Evolutionary conservation across 1,140 invertebrate genomes (phyloP).

Genomic region (Drosophila nasuta): DNA sequence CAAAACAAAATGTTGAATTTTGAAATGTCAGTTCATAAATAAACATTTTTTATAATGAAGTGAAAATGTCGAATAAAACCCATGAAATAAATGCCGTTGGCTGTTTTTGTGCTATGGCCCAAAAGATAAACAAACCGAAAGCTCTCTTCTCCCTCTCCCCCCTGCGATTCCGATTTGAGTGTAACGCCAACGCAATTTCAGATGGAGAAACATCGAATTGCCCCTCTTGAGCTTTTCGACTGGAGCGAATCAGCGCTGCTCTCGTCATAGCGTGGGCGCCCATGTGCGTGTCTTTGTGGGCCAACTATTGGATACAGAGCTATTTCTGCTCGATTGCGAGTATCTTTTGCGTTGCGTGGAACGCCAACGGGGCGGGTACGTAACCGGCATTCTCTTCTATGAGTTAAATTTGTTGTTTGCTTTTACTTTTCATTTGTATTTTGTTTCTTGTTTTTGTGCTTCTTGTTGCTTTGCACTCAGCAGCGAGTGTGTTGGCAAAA

Average conservation of each 20-base stretch:
- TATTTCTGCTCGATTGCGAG: neutral
- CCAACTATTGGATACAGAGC: conserved; percentile 37
- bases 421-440: neutral
- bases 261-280: conserved; percentile 36
- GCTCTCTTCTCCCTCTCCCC: neutral
- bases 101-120: neutral
- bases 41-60: conserved; percentile 5
- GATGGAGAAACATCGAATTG: conserved; percentile 30
- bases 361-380: conserved; percentile 28
- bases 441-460: neutral
- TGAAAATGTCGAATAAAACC: neutral
- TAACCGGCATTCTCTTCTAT: conserved; percentile 22
- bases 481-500: conserved; percentile 4
- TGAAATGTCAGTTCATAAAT: neutral
- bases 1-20: neutral
- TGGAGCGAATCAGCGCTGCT: conserved; percentile 45
- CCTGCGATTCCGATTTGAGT: conserved; percentile 21
- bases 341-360: conserved; percentile 37
- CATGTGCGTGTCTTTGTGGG: conserved; percentile 1
- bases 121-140: conserved; percentile 26
- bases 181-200: conserved; percentile 37
- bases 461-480: conserved; percentile 17
- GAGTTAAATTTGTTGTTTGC: conserved; percentile 16
- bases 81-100: conserved; percentile 16
- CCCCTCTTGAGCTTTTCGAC: conserved; percentile 22